Evolutionary conservation across 2,888 invertebrate genomes (phyloP).

Genomic region (Lapara coniferarum): DNA sequence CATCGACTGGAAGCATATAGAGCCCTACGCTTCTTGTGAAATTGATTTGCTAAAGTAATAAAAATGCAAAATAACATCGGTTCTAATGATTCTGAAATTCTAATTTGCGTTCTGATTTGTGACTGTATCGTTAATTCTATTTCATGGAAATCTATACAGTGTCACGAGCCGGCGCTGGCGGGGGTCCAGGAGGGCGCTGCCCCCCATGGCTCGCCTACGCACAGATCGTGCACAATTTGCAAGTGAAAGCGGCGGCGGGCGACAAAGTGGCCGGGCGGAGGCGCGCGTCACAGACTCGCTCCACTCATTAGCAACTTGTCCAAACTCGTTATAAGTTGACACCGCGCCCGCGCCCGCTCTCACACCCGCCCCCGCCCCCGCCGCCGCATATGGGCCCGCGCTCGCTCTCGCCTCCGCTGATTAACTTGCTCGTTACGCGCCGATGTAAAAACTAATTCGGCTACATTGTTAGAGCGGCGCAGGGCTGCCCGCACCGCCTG

Average conservation of each 20-base stretch:
- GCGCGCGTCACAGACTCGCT: slow-evolving; percentile 32
- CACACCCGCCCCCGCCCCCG: slow-evolving; percentile 29
- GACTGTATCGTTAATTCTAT: slow-evolving; percentile 14
- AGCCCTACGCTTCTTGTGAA: too few relatives aligned
- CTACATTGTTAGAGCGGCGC: slow-evolving; percentile 33
- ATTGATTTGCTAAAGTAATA: neutral
- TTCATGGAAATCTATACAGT: slow-evolving; percentile 12
- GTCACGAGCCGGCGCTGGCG: neutral
- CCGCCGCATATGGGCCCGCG: slow-evolving; percentile 29
- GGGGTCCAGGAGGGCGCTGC: neutral
- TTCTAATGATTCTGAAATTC: neutral
- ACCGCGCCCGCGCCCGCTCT: slow-evolving; percentile 33
- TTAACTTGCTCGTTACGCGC: slow-evolving; percentile 55
- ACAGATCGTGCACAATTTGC: slow-evolving; percentile 21
- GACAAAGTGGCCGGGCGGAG: slow-evolving; percentile 29
- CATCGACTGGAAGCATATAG: too few relatives aligned
- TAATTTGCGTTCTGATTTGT: slow-evolving; percentile 8
- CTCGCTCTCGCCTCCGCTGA: slow-evolving; percentile 36
- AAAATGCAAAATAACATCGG: neutral
- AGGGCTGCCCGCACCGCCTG: slow-evolving; percentile 35
- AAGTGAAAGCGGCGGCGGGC: slow-evolving; percentile 21
- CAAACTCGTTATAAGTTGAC: slow-evolving; percentile 76
- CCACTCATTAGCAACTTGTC: slow-evolving; percentile 78
- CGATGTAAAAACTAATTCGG: slow-evolving; percentile 55
- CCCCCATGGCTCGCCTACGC: slow-evolving; percentile 5